Evolutionary conservation across 1,140 invertebrate genomes (phyloP), one percentile per base, ranked within the genome.

Genomic region (Parapsyche elsis): DNA sequence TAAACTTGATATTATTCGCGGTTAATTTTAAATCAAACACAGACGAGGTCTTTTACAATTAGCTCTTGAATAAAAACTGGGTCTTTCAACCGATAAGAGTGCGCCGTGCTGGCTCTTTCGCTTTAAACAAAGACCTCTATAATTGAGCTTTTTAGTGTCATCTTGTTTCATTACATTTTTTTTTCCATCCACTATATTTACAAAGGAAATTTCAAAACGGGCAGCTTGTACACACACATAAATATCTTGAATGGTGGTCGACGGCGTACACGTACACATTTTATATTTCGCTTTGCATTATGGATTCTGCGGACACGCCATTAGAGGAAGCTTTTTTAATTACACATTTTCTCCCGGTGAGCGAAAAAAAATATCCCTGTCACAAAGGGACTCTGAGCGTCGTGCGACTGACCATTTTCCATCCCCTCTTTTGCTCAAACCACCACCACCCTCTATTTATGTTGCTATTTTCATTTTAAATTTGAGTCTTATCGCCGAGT

Each of bases 381-480:
- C 73, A 75, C 73, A 75, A 75, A 75, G 73, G 73, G 73, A 24
- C 19, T 16, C 71, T 10, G 24, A 5, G 16, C 70, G 30, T 71
- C 70, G 12, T 12, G 44, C 71, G 38, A 38, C 46, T 73, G 71
- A 73, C 71, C 71, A 21, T 73, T 45, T 46, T 24, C 44, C 21
- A 10, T 10, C 24, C 73, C n/a, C 71, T 23, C 23, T 73, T 73
- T 10, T 73, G 67, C 16, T 44, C n/a, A 7, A 61, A 26, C 19
- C 61, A 5, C 26, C 5, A 16, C 71, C 71, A 57, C 73, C 19
- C 16, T 44, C 57, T 64, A 38, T 64, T 61, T 59, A 61, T 64
- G 53, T 59, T 64, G 57, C 57, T 77, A 77, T 77, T 81, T 83
- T 79, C 76, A 81, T 79, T 81, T 81, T 79, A 74, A 83, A 83